These are phyloP conservation scores for Chlorodrepanis virens DNA, from an alignment of 2,113 vertebrate genomes.

Conservation along the genomic window DNA sequence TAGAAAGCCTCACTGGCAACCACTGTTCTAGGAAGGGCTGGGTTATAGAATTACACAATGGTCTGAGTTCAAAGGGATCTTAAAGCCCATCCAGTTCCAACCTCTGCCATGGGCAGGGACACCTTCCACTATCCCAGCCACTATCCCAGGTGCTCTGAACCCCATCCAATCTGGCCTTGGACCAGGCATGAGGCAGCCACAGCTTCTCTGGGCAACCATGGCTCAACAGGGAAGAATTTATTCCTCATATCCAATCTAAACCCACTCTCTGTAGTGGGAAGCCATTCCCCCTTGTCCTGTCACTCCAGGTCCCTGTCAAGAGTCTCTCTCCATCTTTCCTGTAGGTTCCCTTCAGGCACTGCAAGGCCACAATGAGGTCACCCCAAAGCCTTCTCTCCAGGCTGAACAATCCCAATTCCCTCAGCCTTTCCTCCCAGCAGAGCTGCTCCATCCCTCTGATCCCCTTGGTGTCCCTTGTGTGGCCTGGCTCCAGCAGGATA, in stretches of 20 bases:
- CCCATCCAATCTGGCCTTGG: not conserved
- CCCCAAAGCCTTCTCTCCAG: not conserved
- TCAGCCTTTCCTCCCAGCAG: not conserved
- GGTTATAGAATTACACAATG: not conserved
- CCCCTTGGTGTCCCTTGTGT: not conserved
- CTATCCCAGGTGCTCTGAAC: not conserved
- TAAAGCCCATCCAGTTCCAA: accelerated
- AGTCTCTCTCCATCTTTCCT: not conserved
- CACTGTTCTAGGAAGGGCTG: not conserved
- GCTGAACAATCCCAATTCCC: not conserved
- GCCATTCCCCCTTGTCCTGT: not conserved
- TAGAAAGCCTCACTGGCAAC: not conserved
- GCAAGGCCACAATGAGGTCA: not conserved
- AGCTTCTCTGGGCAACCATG: not conserved
- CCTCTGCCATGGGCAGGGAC: not conserved
- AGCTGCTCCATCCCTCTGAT: not conserved
- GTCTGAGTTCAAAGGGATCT: not conserved
- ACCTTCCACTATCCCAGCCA: not conserved
- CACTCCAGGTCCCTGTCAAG: not conserved
- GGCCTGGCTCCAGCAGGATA: not conserved
- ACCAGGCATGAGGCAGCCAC: not conserved
- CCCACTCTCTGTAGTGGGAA: accelerated
- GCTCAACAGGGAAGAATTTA: not conserved
- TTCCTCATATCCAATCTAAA: accelerated
- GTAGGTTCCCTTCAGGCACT: not conserved